Base-by-base conservation (phyloP, 2,113 vertebrate genomes). In the Megaleporinus macrocephalus region DNA sequence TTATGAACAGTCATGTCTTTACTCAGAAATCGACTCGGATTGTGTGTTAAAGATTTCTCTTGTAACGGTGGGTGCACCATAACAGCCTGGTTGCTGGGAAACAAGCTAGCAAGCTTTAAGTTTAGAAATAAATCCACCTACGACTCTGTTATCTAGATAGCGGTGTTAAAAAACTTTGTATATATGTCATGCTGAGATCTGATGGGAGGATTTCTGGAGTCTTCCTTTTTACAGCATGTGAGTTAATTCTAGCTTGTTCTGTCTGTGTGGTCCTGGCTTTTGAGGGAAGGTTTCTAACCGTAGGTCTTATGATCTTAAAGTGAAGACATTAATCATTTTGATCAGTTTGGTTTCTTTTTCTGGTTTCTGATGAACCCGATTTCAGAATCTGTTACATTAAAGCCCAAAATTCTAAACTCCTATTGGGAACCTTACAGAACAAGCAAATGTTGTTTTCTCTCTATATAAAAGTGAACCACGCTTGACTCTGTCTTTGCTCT, bases 11-110 rank as follows among this genome's bases (percentile, higher is more conserved):
- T 4, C 36, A 36, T 4, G 36, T 36, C 36, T 7, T 36, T 36
- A 7, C 36, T 36, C 36, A 36, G 36, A 36, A 36, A 36, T 36
- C n/a, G n/a, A n/a, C n/a, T n/a, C n/a, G n/a, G n/a, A n/a, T n/a
- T n/a, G n/a, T n/a, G n/a, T n/a, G n/a, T n/a, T n/a, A n/a, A n/a
- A n/a, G n/a, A n/a, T n/a, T n/a, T n/a, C n/a, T n/a, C n/a, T n/a
- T n/a, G n/a, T n/a, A n/a, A n/a, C n/a, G 33, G 12, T 27, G 30
- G 65, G 16, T 36, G 49, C 14, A 3, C 29, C 26, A 15, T 65
- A 65, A 65, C 62, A 65, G 62, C 62, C n/a, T 76, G 78, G 86
- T 85, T 87, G 84, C 86, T 59, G 70, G 70, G 83, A 26, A 85
- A 83, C 83, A 69, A 51, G 30, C 22, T 41, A 63, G 59, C 41